Evolutionary conservation across 2,797 vertebrate species (phyloP).

Genomic region (Pangasius mekongensis): DNA sequence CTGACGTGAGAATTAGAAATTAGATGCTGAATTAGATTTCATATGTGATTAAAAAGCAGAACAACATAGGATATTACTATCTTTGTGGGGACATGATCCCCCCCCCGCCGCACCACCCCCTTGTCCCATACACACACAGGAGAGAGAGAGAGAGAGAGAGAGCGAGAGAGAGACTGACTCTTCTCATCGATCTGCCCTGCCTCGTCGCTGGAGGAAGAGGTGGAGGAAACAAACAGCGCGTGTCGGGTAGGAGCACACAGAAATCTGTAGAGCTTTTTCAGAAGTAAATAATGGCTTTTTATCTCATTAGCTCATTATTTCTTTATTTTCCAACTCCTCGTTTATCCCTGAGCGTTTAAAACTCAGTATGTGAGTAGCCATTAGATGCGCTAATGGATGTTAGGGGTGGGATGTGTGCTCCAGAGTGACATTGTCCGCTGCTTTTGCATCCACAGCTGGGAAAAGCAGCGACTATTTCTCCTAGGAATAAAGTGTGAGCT

Average conservation of each 20-base stretch:
- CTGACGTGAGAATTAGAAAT: not conserved
- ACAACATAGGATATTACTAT: not conserved
- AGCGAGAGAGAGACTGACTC: not conserved
- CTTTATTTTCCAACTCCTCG: not conserved
- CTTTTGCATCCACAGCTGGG: not conserved
- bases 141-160: not conserved
- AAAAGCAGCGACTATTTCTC: not conserved
- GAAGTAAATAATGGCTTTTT: not conserved
- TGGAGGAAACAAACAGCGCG: not conserved
- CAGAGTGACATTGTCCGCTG: not conserved
- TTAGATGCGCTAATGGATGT: not conserved
- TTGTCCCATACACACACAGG: not conserved
- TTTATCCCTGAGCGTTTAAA: not conserved
- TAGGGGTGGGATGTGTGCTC: not conserved
- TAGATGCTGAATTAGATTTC: not conserved
- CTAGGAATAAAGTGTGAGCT: not conserved
- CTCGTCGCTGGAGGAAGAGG: constrained; percentile 7
- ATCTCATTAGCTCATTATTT: not conserved
- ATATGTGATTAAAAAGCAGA: not conserved
- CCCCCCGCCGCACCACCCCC: not conserved
- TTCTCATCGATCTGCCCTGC: constrained; percentile 14
- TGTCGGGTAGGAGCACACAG: not conserved
- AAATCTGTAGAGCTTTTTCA: not conserved
- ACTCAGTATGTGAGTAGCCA: not conserved
- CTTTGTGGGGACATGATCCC: not conserved